Evolutionary conservation across 2,888 invertebrate species (phyloP).

Genomic region (Hirudinaria manillensis): DNA sequence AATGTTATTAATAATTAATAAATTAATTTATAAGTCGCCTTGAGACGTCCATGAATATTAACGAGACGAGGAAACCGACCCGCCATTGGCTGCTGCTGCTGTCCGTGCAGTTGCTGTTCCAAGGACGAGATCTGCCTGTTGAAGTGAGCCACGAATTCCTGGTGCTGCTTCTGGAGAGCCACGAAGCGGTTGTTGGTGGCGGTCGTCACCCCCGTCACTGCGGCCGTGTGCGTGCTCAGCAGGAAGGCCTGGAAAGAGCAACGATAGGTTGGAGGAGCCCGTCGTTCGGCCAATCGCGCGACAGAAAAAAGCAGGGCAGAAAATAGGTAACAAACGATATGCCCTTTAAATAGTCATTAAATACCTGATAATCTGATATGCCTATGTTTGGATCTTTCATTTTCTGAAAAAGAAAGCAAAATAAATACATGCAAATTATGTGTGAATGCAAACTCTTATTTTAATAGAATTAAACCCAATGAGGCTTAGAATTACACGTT

Average conservation of each 20-base stretch:
- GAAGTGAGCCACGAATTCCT: conserved; percentile 86
- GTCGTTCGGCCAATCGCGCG: background rate
- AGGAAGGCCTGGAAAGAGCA: conserved; percentile 62
- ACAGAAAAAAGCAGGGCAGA: background rate
- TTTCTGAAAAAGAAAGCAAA: conserved; percentile 48
- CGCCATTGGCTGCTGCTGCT: too few relatives aligned
- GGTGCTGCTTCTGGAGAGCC: conserved; percentile 85
- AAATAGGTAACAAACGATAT: background rate
- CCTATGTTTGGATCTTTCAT: conserved; percentile 79
- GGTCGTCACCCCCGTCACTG: conserved; percentile 68
- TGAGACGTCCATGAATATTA: too few relatives aligned
- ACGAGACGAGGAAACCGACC: too few relatives aligned
- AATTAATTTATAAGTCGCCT: too few relatives aligned
- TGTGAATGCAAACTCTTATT: background rate
- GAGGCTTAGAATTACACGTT: too few relatives aligned
- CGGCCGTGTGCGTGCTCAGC: conserved; percentile 71
- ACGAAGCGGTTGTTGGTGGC: conserved; percentile 75
- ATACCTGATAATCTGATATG: conserved; percentile 75
- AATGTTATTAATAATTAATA: too few relatives aligned
- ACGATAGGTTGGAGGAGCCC: background rate
- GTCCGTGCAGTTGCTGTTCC: conserved; percentile 47
- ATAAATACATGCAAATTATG: background rate
- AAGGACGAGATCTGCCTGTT: conserved; percentile 54
- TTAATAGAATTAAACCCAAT: background rate
- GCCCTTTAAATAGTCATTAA: conserved; percentile 43